A percentile compares a stretch with the other conserved stretches of the same genome.
These are phyloP conservation scores for Triplophysa rosa DNA, from an alignment of 2,113 vertebrate species.

Conservation along the genomic window DNA sequence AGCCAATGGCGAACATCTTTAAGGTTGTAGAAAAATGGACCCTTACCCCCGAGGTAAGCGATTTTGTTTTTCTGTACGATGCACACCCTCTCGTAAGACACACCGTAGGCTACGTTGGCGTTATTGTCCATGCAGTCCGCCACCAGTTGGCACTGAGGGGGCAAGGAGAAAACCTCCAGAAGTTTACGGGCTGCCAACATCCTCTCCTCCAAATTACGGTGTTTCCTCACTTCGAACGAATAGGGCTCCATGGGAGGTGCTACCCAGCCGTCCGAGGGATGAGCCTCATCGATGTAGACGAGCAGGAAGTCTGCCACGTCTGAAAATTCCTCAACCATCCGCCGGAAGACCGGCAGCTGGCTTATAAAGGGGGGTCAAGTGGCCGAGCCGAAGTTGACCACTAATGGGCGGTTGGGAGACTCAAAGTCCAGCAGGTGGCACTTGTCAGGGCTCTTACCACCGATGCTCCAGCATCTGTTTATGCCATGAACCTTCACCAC, in stretches of 20 bases:
- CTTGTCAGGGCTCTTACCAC: conserved; percentile 65
- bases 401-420: conserved; percentile 84
- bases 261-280: conserved; percentile 94
- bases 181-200: conserved; percentile 86
- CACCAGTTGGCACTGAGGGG: conserved; percentile 89
- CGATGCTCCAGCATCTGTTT: conserved; percentile 53
- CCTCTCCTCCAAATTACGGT: conserved; percentile 88
- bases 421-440: conserved; percentile 93
- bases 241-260: conserved; percentile 81
- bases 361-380: conserved; percentile 96
- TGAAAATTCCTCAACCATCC: conserved; percentile 93
- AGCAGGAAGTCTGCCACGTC: conserved; percentile 93
- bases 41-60: conserved; percentile 91
- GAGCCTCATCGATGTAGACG: conserved; percentile 97
- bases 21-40: conserved; percentile 93
- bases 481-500: conserved; percentile 83
- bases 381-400: conserved; percentile 97
- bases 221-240: conserved; percentile 87
- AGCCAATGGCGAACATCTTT: conserved; percentile 89
- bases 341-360: conserved; percentile 91
- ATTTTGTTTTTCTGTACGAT: conserved; percentile 93
- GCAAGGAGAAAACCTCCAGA: conserved; percentile 85
- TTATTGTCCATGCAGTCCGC: conserved; percentile 98
- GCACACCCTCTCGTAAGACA: conserved; percentile 91
- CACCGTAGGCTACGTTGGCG: conserved; percentile 90